These are phyloP conservation scores for Acanthacorydalis orientalis DNA, from an alignment of 2,888 invertebrate species.

Conservation along the genomic window DNA sequence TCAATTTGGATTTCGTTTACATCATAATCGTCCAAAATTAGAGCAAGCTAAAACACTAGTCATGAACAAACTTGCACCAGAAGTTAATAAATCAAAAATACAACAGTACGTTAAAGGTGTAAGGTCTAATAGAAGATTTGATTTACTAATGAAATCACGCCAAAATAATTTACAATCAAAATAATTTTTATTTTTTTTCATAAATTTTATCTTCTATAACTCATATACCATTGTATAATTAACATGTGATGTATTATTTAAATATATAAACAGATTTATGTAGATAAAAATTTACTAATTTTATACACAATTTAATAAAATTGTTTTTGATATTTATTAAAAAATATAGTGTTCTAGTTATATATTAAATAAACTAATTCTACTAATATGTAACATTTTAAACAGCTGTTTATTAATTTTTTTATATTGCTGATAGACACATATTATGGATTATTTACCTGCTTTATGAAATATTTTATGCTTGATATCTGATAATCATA, in stretches of 20 bases:
- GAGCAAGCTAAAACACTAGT: constrained; percentile 23
- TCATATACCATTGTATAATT: not conserved
- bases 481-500: too few species aligned
- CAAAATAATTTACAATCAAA: not conserved
- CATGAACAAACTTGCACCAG: constrained; percentile 23
- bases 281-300: not conserved
- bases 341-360: too few species aligned
- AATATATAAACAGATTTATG: constrained; percentile 5
- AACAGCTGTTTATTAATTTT: too few species aligned
- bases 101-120: constrained; percentile 43
- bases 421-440: too few species aligned
- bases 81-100: constrained; percentile 14
- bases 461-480: too few species aligned
- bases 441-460: too few species aligned
- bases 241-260: not conserved
- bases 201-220: too few species aligned
- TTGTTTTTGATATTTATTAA: too few species aligned
- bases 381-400: too few species aligned
- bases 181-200: not conserved
- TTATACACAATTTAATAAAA: too few species aligned
- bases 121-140: constrained; percentile 52
- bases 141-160: constrained; percentile 51
- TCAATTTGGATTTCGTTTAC: not conserved
- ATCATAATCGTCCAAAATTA: constrained; percentile 10
- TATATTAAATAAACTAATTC: too few species aligned